A percentile compares a stretch with the other conserved stretches of the same genome.
Conservation (phyloP, 2,797 vertebrate species). For the Betta splendens region DNA sequence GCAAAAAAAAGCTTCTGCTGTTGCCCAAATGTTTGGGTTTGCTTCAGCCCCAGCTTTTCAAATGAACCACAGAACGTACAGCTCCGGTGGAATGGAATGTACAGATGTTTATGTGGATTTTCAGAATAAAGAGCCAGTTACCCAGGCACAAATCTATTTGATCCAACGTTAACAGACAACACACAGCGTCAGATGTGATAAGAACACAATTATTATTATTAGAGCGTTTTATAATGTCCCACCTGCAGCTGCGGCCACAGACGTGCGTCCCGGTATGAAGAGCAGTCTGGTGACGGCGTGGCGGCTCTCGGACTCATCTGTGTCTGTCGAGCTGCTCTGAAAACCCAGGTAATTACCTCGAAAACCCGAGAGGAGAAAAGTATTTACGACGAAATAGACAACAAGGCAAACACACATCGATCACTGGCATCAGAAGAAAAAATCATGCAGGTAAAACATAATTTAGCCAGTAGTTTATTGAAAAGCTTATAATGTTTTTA, state of each 20-base stretch:
- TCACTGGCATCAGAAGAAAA: not conserved
- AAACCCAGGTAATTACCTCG: conserved; percentile 11
- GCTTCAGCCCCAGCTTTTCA: conserved; percentile 9
- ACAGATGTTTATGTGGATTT: not conserved
- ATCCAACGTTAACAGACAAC: not conserved
- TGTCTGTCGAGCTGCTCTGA: conserved; percentile 23
- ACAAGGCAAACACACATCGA: not conserved
- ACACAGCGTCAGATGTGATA: not conserved
- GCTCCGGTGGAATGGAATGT: not conserved
- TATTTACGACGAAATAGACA: not conserved
- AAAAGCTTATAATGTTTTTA: not conserved
- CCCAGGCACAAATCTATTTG: no score
- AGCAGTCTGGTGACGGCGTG: conserved; percentile 74
- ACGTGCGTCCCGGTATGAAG: conserved; percentile 77
- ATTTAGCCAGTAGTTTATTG: not conserved
- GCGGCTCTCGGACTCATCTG: conserved; percentile 51
- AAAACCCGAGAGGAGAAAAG: conserved; percentile 6
- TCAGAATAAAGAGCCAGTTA: conserved; percentile 4
- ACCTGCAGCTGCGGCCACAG: conserved; percentile 73
- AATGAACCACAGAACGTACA: not conserved
- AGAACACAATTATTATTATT: not conserved
- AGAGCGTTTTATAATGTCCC: conserved; percentile 22
- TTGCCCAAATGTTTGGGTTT: no score
- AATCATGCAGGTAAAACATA: not conserved
- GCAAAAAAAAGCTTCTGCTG: no score